Conservation (phyloP, 2,797 vertebrate genomes). For the Poeciliopsis gracilis region DNA sequence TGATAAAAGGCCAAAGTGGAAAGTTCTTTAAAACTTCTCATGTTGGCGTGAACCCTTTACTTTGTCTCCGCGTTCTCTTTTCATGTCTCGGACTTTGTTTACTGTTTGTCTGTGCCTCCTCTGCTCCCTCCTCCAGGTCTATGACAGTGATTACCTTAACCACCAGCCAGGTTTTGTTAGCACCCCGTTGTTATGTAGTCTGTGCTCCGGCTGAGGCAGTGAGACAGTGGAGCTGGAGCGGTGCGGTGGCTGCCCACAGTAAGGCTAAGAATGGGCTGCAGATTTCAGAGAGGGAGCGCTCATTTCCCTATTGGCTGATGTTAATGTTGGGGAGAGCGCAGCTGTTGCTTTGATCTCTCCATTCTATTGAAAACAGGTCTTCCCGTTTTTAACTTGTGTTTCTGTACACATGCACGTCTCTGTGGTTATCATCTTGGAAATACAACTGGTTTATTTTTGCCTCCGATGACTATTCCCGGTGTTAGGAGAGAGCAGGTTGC, state of each 20-base stretch:
- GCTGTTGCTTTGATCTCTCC: constrained; percentile 33
- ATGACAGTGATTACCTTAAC: constrained; percentile 70
- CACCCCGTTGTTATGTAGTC: constrained; percentile 66
- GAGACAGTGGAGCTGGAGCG: constrained; percentile 11
- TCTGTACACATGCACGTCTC: background rate
- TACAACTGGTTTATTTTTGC: constrained; percentile 30
- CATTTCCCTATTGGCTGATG: constrained; percentile 18
- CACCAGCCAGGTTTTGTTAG: constrained; percentile 61
- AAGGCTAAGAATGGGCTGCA: constrained; percentile 9
- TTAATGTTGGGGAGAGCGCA: constrained; percentile 26
- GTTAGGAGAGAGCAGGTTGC: constrained; percentile 18
- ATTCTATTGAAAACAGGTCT: constrained; percentile 11
- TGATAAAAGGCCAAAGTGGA: background rate
- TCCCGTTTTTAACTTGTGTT: background rate
- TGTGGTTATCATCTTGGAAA: constrained; percentile 28
- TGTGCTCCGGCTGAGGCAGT: constrained; percentile 31
- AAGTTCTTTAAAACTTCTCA: constrained; percentile 6
- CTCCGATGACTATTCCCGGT: constrained; percentile 29
- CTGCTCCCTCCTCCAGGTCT: constrained; percentile 43
- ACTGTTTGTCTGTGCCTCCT: constrained; percentile 26
- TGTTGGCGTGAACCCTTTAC: constrained; percentile 7
- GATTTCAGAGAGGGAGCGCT: constrained; percentile 4
- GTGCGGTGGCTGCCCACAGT: constrained; percentile 1
- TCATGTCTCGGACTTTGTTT: constrained; percentile 26
- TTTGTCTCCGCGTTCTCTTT: constrained; percentile 8